Percentiles rank a stretch among this genome's conserved stretches.
Conservation (phyloP, 1,140 invertebrate genomes). For the Papilio polytes region DNA sequence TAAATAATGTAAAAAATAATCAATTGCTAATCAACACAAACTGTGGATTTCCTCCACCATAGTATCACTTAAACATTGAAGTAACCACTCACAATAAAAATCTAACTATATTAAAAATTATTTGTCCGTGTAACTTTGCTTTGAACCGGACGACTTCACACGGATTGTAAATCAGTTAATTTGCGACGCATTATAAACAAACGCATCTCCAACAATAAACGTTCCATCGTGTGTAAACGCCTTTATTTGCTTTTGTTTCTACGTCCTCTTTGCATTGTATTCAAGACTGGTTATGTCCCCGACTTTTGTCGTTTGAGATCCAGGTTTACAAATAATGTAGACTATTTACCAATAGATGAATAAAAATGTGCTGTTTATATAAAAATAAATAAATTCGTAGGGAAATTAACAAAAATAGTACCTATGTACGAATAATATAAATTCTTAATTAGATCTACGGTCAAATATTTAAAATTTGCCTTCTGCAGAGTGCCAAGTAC, state of each 20-base stretch:
- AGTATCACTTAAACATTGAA: no score
- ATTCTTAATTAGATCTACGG: no score
- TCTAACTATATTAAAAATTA: background rate
- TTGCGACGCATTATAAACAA: background rate
- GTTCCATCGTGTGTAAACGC: background rate
- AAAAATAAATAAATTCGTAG: background rate
- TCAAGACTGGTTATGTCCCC: background rate
- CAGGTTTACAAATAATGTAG: background rate
- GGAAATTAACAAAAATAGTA: background rate
- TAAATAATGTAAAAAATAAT: no score
- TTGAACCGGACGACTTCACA: conserved; percentile 27
- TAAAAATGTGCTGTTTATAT: no score
- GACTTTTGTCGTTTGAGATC: background rate
- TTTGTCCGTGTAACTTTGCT: background rate
- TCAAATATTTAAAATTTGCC: background rate
- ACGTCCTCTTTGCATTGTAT: conserved; percentile 13
- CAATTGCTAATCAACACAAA: no score
- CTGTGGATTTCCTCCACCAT: no score
- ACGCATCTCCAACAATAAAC: conserved; percentile 6
- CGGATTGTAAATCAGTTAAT: conserved; percentile 27
- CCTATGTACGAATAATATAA: no score
- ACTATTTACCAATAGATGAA: background rate
- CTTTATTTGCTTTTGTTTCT: conserved; percentile 20
- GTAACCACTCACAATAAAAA: background rate
- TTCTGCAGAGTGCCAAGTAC: background rate